phyloP scores from a whole-genome alignment of 2,888 invertebrate genomes.

The Stenurella melanura region DNA sequence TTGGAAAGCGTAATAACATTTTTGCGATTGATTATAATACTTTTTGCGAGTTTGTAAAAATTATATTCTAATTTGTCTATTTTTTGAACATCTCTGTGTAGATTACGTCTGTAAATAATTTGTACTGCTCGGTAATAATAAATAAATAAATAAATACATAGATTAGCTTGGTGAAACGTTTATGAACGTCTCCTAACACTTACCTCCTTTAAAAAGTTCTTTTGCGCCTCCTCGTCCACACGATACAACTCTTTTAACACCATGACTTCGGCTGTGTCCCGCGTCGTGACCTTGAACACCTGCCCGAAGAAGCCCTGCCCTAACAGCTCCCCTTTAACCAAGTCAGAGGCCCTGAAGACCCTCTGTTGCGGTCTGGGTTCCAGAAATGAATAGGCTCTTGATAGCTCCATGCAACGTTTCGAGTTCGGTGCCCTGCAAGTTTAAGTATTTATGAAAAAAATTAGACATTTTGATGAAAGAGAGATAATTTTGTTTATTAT shows the following conservation, averaged over 20 bases:
- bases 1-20: too few species aligned
- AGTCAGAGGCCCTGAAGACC: slow-evolving; percentile 93
- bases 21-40: too few species aligned
- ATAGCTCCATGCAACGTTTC: slow-evolving; percentile 78
- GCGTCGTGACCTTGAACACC: slow-evolving; percentile 92
- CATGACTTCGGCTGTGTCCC: slow-evolving; percentile 94
- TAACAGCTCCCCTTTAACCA: slow-evolving; percentile 90
- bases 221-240: slow-evolving; percentile 95
- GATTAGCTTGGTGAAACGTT: neutral
- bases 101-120: too few species aligned
- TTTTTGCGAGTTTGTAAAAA: too few species aligned
- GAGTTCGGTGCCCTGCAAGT: slow-evolving; percentile 70
- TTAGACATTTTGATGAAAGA: neutral
- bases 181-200: neutral
- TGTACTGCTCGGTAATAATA: too few species aligned
- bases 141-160: too few species aligned
- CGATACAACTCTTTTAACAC: slow-evolving; percentile 93
- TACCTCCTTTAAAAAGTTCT: slow-evolving; percentile 94
- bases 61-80: too few species aligned
- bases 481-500: neutral
- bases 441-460: slow-evolving; percentile 1
- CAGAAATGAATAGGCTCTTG: slow-evolving; percentile 91
- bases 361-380: slow-evolving; percentile 80
- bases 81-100: too few species aligned
- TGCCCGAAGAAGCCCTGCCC: slow-evolving; percentile 97